Percentiles rank a stretch among this genome's conserved stretches.
Conservation (phyloP, 2,797 vertebrate species). For the Sternotherus odoratus region DNA sequence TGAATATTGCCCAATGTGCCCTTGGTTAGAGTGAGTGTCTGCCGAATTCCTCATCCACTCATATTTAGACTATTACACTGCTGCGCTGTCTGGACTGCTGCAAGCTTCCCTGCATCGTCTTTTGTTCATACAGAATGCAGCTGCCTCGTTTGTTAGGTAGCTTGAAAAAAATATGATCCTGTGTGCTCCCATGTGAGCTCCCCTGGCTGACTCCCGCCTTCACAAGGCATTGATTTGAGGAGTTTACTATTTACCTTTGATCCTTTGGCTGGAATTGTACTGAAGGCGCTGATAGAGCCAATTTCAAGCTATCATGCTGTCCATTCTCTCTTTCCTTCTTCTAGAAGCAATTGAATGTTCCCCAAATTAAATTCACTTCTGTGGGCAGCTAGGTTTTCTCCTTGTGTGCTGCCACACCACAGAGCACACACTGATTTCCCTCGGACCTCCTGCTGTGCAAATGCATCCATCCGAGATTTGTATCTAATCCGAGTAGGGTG, state of each 20-base stretch:
- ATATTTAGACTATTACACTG: background rate
- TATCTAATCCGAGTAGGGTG: conserved; percentile 17
- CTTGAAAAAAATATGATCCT: conserved; percentile 4
- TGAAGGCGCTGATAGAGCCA: conserved; percentile 52
- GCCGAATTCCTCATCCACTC: background rate
- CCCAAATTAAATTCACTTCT: conserved; percentile 42
- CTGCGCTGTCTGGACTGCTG: conserved; percentile 35
- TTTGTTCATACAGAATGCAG: background rate
- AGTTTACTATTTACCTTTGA: conserved; percentile 63
- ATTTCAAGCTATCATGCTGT: conserved; percentile 60
- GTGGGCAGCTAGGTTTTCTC: conserved; percentile 9
- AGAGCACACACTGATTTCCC: background rate
- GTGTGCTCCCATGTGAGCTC: background rate
- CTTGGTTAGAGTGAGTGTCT: background rate
- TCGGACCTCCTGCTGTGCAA: background rate
- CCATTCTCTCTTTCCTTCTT: conserved; percentile 52
- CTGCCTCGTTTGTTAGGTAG: conserved; percentile 40
- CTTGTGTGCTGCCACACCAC: background rate
- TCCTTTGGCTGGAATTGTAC: conserved; percentile 58
- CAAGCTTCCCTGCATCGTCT: conserved; percentile 12
- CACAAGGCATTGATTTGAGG: conserved; percentile 62
- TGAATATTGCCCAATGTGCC: accelerated
- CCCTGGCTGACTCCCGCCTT: conserved; percentile 32
- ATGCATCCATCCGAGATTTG: background rate
- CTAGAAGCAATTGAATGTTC: conserved; percentile 38